Percentiles rank a stretch among this genome's conserved stretches.
phyloP scores from a whole-genome alignment of 2,113 vertebrate species.

The Ailurus styani region DNA sequence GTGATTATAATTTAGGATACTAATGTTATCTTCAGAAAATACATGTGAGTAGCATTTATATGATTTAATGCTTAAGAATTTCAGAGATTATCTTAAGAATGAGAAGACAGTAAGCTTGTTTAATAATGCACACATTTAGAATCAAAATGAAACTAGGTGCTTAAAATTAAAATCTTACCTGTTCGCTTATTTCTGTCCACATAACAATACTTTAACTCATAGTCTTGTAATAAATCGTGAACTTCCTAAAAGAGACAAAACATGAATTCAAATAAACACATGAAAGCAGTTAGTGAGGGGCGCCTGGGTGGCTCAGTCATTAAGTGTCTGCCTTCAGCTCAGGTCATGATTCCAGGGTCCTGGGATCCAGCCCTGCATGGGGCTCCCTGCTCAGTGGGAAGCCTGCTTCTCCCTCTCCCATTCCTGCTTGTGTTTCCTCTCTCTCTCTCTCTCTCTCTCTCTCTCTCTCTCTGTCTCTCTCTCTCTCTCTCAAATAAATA shows the following conservation, averaged over 20 bases:
- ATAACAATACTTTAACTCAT: constrained; percentile 97
- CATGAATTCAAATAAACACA: not conserved
- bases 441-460: too few relatives aligned
- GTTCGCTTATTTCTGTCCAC: constrained; percentile 98
- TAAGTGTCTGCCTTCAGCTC: too few relatives aligned
- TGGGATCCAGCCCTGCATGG: too few relatives aligned
- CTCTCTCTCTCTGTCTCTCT: too few relatives aligned
- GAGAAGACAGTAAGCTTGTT: not conserved
- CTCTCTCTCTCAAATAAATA: too few relatives aligned
- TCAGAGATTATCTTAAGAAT: not conserved
- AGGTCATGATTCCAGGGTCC: too few relatives aligned
- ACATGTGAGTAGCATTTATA: not conserved
- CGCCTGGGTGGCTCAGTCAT: too few relatives aligned
- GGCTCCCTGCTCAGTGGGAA: too few relatives aligned
- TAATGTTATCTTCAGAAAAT: not conserved
- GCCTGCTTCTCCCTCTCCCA: too few relatives aligned
- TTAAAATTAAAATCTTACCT: constrained; percentile 83
- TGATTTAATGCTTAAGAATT: not conserved
- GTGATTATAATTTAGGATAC: not conserved
- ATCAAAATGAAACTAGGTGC: not conserved
- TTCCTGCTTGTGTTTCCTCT: too few relatives aligned
- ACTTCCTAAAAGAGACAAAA: constrained; percentile 88
- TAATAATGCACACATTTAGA: not conserved
- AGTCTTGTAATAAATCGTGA: constrained; percentile 94
- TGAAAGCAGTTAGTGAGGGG: not conserved